Base-by-base conservation (phyloP, 1,140 invertebrate species). In the Andricus grossulariae region DNA sequence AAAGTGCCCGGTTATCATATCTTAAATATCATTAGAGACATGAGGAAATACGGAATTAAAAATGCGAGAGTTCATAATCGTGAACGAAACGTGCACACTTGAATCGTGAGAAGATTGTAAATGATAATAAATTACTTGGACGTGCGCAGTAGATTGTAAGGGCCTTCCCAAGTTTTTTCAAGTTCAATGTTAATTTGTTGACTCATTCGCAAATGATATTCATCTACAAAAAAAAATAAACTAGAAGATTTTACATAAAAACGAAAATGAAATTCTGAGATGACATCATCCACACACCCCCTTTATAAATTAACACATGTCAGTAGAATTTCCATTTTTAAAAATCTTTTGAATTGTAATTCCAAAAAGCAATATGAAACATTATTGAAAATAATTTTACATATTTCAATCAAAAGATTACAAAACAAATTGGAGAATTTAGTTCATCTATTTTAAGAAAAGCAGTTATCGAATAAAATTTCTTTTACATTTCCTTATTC, bases 111-210 rank as follows among this genome's bases (percentile, higher is more conserved):
- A 45, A 39, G 60, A 45, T 13, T 66, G 32, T 66, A 66, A 66
- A 66, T 39, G 39, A 39, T 66, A 39, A 25, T 66, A 45, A 66
- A 66, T 66, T 66, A 66, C 25, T 16, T n/a, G 6, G 16, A 39
- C 25, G 25, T 66, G 50, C n/a, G 50, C 18, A 50, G 3, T 71
- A 49, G 50, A 75, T 71, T 45, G 7, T 70, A 55, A 72, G 57
- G 72, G 25, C 3, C 57, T 75, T 82, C 73, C 71, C 45, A 15
- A 39, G 25, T 66, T 32, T 39, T 66, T 66, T 32, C 76, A 77
- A 84, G 78, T 82, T 84, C 81, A 84, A 74, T 75, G 73, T n/a
- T 18, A 73, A 16, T 3, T 16, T 66, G n/a, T 32, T 66, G 39
- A 66, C 25, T 66, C 25, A 39, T 66, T 66, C 25, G 25, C 25